phyloP scores from a whole-genome alignment of 2,113 vertebrate genomes.

The Limanda limanda region DNA sequence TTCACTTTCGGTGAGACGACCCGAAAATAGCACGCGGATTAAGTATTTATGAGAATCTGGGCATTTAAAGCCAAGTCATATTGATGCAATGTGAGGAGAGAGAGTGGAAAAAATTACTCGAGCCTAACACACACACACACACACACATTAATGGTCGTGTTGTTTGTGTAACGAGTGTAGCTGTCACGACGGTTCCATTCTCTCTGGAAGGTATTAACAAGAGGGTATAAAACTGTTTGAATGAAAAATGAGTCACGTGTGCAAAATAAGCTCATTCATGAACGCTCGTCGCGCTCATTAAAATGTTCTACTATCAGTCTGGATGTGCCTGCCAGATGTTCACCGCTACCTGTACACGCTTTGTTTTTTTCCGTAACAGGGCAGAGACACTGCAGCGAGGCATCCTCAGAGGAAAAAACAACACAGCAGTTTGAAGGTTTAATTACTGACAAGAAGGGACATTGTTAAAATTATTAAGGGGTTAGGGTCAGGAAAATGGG shows the following conservation, averaged over 20 bases:
- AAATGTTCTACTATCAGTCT: slow-evolving; percentile 48
- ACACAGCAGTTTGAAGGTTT: background rate
- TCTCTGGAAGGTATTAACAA: slow-evolving; percentile 40
- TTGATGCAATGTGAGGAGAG: slow-evolving; percentile 24
- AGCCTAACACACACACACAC: slow-evolving; percentile 13
- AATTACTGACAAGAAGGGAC: background rate
- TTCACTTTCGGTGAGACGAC: slow-evolving; percentile 50
- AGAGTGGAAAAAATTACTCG: background rate
- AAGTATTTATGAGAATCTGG: slow-evolving; percentile 54
- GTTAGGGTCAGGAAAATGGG: background rate
- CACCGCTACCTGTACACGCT: slow-evolving; percentile 16
- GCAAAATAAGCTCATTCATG: slow-evolving; percentile 42
- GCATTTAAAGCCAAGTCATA: slow-evolving; percentile 50
- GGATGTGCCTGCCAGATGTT: slow-evolving; percentile 54
- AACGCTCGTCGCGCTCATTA: slow-evolving; percentile 55
- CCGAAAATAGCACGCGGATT: slow-evolving; percentile 45
- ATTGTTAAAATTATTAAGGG: background rate
- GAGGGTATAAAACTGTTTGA: slow-evolving; percentile 23
- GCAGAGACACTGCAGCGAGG: background rate
- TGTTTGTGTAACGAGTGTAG: slow-evolving; percentile 17
- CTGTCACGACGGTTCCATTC: slow-evolving; percentile 24
- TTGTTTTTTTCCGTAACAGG: slow-evolving; percentile 36
- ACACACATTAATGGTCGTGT: background rate
- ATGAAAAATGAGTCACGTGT: slow-evolving; percentile 45
- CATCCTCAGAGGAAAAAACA: background rate